phyloP scores from a whole-genome alignment of 2,888 invertebrate genomes.

The Imbricaverruca yamaguchii region DNA sequence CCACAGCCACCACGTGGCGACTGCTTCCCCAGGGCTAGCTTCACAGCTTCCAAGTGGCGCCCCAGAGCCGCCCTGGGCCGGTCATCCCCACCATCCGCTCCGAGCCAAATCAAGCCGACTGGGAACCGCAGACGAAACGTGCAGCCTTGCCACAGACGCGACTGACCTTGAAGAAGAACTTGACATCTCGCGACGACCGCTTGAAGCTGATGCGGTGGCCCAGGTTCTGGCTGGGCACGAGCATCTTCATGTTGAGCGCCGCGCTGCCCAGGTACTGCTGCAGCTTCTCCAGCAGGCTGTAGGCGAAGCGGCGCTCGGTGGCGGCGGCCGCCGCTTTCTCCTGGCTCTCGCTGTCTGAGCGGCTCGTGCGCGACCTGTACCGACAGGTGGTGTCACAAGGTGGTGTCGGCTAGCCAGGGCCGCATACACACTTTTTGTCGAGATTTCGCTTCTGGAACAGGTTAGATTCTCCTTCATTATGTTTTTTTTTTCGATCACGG shows the following conservation, averaged over 20 bases:
- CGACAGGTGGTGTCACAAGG: no score
- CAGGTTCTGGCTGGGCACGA: slow-evolving; percentile 92
- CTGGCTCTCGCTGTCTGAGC: slow-evolving; percentile 30
- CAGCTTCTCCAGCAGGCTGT: slow-evolving; percentile 90
- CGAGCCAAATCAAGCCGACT: no score
- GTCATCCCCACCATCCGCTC: no score
- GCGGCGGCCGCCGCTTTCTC: slow-evolving; percentile 51
- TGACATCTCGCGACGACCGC: slow-evolving; percentile 84
- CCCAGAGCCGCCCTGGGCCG: no score
- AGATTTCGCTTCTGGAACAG: no score
- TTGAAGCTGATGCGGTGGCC: slow-evolving; percentile 86
- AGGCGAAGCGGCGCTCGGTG: slow-evolving; percentile 90
- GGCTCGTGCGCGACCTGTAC: background rate
- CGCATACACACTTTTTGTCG: no score
- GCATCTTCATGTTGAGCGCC: slow-evolving; percentile 89
- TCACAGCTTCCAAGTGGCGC: no score
- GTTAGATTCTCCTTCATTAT: no score
- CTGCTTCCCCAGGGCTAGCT: no score
- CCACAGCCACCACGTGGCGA: no score
- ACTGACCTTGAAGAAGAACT: slow-evolving; percentile 90
- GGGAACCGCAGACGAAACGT: background rate
- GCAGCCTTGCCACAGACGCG: slow-evolving; percentile 36
- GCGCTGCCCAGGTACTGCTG: slow-evolving; percentile 95
- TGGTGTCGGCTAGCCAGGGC: no score
- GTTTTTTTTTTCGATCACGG: no score